These are phyloP conservation scores for Lepidochrysops patricia DNA, from an alignment of 2,888 invertebrate genomes.

Conservation along the genomic window DNA sequence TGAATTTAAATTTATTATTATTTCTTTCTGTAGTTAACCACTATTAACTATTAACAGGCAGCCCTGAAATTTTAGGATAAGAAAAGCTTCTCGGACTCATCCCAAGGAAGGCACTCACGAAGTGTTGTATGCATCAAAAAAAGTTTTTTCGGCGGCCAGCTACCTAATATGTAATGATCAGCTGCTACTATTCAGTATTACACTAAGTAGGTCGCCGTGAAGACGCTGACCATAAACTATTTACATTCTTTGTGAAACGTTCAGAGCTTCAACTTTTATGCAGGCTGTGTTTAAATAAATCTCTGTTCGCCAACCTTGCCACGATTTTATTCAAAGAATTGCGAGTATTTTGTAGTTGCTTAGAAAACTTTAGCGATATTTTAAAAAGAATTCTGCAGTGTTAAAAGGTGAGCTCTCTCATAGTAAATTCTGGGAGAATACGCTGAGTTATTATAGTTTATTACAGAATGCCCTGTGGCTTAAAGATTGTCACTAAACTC, in stretches of 20 bases:
- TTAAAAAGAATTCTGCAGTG: neutral
- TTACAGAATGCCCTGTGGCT: too few species aligned
- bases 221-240: neutral
- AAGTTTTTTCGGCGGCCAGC: too few species aligned
- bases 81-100: too few species aligned
- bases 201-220: neutral
- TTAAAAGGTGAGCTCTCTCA: neutral
- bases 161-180: too few species aligned
- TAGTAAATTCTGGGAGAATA: neutral
- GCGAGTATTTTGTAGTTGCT: conserved; percentile 2
- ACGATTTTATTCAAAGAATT: neutral
- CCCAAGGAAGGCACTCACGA: too few species aligned
- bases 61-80: too few species aligned
- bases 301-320: neutral
- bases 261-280: neutral
- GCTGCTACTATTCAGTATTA: neutral
- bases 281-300: neutral
- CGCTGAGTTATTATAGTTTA: neutral
- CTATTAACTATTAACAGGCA: too few species aligned
- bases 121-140: too few species aligned
- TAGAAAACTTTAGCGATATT: neutral
- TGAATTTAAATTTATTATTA: too few species aligned
- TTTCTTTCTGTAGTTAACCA: too few species aligned
- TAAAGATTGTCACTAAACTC: too few species aligned
- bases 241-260: neutral